These are phyloP conservation scores for Nibea coibor DNA, from an alignment of 2,113 vertebrate species.

Conservation along the genomic window DNA sequence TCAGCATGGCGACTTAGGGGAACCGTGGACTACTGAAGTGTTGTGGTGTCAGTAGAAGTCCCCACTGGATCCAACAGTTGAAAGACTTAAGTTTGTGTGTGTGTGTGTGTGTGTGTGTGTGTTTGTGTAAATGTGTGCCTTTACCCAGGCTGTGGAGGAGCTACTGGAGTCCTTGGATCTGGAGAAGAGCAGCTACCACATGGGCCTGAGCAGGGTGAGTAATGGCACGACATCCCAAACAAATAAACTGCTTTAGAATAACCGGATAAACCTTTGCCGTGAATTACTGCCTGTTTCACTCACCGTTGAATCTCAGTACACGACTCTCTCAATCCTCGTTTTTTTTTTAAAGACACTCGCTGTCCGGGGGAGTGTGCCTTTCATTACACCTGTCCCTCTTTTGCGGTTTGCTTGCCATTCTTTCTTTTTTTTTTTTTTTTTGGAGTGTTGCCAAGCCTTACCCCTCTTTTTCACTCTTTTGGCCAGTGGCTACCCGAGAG, in stretches of 20 bases:
- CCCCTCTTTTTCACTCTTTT: slow-evolving; percentile 35
- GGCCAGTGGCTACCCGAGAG: slow-evolving; percentile 36
- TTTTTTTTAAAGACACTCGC: slow-evolving; percentile 40
- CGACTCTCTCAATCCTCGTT: slow-evolving; percentile 11
- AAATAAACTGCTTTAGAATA: slow-evolving; percentile 43
- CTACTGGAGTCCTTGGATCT: slow-evolving; percentile 95
- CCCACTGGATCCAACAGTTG: slow-evolving; percentile 45
- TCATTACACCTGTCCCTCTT: slow-evolving; percentile 66
- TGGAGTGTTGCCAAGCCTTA: slow-evolving; percentile 62
- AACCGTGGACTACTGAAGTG: slow-evolving; percentile 46
- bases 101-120: slow-evolving; percentile 33
- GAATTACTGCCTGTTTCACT: slow-evolving; percentile 30
- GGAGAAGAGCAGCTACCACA: slow-evolving; percentile 96
- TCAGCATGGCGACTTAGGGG: slow-evolving; percentile 40
- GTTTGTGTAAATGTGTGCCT: slow-evolving; percentile 46
- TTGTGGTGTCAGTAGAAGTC: slow-evolving; percentile 51
- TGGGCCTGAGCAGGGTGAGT: slow-evolving; percentile 96
- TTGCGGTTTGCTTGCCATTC: slow-evolving; percentile 57
- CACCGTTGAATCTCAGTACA: slow-evolving; percentile 24
- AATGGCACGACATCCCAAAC: slow-evolving; percentile 21
- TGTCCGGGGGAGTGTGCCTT: slow-evolving; percentile 57
- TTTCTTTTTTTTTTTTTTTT: slow-evolving; percentile 23
- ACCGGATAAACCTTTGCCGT: slow-evolving; percentile 38
- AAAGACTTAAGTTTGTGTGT: slow-evolving; percentile 53
- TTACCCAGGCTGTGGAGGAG: slow-evolving; percentile 92